A percentile compares a stretch with the other conserved stretches of the same genome.
Evolutionary conservation across 2,888 invertebrate genomes (phyloP).

Genomic region (Argyresthia goedartella): DNA sequence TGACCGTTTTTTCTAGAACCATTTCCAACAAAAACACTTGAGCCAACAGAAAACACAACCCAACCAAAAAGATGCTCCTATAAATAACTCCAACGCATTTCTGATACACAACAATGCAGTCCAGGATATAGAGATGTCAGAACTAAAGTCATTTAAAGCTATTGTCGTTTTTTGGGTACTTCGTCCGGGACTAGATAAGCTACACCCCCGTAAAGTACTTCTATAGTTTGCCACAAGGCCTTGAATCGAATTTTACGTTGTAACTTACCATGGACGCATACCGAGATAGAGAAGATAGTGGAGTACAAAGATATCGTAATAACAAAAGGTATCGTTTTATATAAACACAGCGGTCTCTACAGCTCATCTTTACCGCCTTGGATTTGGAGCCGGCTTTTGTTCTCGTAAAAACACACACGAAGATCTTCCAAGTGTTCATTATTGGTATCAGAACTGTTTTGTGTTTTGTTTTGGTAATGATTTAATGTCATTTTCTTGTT

Average conservation of each 20-base stretch:
- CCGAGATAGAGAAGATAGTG: conserved; percentile 58
- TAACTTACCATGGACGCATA: conserved; percentile 21
- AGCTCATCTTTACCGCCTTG: background rate
- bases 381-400: background rate
- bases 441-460: background rate
- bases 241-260: no score
- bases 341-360: conserved; percentile 26
- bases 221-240: no score
- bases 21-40: conserved; percentile 30
- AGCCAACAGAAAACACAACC: conserved; percentile 48
- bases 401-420: conserved; percentile 2
- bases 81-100: conserved; percentile 45
- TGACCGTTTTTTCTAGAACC: background rate
- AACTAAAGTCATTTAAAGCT: conserved; percentile 62
- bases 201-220: no score
- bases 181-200: conserved; percentile 12
- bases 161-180: conserved; percentile 52
- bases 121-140: conserved; percentile 40
- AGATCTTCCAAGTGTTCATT: background rate
- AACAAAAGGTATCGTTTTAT: conserved; percentile 48
- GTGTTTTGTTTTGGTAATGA: background rate
- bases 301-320: conserved; percentile 46
- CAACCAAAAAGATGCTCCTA: conserved; percentile 27
- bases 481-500: background rate
- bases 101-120: conserved; percentile 15